A percentile compares a stretch with the other conserved stretches of the same genome.
phyloP scores from a whole-genome alignment of 2,113 vertebrate species.

The Saccopteryx leptura region DNA sequence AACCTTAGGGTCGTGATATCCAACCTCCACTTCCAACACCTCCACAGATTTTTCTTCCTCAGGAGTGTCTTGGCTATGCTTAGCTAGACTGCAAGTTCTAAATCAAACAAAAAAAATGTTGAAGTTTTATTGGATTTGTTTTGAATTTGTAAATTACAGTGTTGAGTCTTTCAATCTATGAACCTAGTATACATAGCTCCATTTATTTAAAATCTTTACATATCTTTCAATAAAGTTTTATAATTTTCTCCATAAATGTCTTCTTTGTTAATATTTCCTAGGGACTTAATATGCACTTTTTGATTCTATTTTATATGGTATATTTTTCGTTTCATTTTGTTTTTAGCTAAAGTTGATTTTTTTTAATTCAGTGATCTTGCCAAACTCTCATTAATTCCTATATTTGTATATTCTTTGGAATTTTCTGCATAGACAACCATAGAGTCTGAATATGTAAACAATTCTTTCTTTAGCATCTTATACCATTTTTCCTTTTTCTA shows the following conservation, averaged over 20 bases:
- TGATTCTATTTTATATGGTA: background rate
- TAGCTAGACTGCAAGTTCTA: constrained; percentile 34
- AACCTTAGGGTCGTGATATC: constrained; percentile 10
- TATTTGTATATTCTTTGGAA: background rate
- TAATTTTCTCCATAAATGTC: constrained; percentile 58
- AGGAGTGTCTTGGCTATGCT: constrained; percentile 2
- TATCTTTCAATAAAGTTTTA: constrained; percentile 71
- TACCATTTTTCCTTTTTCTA: background rate
- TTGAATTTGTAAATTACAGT: constrained; percentile 33
- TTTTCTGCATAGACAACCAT: background rate
- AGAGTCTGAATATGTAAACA: background rate
- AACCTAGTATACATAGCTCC: constrained; percentile 11
- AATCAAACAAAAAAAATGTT: constrained; percentile 42
- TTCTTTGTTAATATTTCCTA: constrained; percentile 50
- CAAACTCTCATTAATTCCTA: background rate
- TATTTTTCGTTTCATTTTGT: constrained; percentile 26
- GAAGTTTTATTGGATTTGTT: constrained; percentile 54
- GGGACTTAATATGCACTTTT: background rate
- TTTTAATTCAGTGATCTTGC: background rate
- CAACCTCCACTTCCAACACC: background rate
- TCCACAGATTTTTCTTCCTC: background rate
- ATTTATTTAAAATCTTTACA: constrained; percentile 60
- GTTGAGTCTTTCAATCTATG: background rate
- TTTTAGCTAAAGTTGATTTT: constrained; percentile 28
- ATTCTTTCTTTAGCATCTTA: background rate